Percentiles rank a stretch among this genome's conserved stretches.
Conservation (phyloP, 2,797 vertebrate genomes). For the Triplophysa yarkandensis region DNA sequence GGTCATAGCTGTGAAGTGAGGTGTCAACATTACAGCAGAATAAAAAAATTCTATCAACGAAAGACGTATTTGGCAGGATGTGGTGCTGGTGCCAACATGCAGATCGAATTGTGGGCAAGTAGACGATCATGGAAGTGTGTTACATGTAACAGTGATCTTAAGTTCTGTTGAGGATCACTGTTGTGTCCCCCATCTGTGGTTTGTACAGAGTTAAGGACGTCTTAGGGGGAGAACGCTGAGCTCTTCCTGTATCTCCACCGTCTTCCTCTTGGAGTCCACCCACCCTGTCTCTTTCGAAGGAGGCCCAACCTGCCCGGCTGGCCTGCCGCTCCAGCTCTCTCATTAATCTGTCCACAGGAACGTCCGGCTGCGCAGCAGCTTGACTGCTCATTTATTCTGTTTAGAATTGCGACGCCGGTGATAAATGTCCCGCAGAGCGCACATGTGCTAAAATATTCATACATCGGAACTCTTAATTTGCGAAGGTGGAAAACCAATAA, state of each 20-base stretch:
- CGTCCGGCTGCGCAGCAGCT: constrained; percentile 83
- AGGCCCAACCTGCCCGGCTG: constrained; percentile 26
- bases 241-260: constrained; percentile 30
- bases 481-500: constrained; percentile 78
- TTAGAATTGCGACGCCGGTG: constrained; percentile 90
- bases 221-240: constrained; percentile 14
- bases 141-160: background rate
- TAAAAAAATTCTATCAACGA: too few relatives aligned
- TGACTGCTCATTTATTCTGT: constrained; percentile 99
- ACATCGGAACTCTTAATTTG: constrained; percentile 85
- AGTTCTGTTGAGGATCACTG: constrained; percentile 4
- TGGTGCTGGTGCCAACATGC: background rate
- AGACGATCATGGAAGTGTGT: background rate
- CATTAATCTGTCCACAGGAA: constrained; percentile 73
- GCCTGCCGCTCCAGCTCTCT: constrained; percentile 47
- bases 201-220: constrained; percentile 16
- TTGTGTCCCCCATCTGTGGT: constrained; percentile 22
- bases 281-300: constrained; percentile 26
- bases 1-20: too few relatives aligned
- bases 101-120: background rate
- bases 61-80: too few relatives aligned
- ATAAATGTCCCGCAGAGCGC: constrained; percentile 95
- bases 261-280: background rate
- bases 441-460: constrained; percentile 99
- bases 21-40: too few relatives aligned